These are phyloP conservation scores for Sigmodon hispidus DNA, from an alignment of 2,113 vertebrate species.

Conservation along the genomic window DNA sequence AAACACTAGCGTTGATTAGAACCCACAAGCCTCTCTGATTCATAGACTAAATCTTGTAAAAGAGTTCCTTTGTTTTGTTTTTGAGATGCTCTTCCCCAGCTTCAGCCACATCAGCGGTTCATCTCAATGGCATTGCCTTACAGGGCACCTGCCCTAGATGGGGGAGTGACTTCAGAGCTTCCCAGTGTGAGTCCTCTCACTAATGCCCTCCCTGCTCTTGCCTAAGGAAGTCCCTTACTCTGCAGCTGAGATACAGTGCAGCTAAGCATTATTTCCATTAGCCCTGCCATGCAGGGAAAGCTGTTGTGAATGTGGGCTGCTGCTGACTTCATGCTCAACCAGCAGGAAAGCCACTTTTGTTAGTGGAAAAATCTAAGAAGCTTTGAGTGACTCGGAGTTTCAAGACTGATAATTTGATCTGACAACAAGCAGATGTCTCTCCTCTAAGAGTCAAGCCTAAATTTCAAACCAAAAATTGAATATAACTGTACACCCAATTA, in stretches of 20 bases:
- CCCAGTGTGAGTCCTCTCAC: background rate
- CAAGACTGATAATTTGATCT: background rate
- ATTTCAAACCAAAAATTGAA: background rate
- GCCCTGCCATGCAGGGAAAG: background rate
- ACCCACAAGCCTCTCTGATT: background rate
- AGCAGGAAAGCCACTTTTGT: background rate
- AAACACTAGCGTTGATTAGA: background rate
- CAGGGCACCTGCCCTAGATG: background rate
- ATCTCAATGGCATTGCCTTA: background rate
- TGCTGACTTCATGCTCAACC: background rate
- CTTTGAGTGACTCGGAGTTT: slow-evolving; percentile 8
- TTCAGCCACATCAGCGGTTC: background rate
- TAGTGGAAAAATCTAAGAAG: background rate
- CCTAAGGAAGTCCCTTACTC: background rate
- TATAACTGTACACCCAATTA: background rate
- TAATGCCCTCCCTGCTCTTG: background rate
- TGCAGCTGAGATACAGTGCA: background rate
- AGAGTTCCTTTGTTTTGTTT: background rate
- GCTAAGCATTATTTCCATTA: background rate
- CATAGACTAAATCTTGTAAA: background rate
- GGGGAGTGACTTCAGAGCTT: background rate
- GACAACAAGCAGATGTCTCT: background rate
- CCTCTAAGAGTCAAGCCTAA: background rate
- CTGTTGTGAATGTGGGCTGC: background rate
- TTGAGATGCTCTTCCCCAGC: background rate